Base-by-base conservation (phyloP, 2,888 invertebrate species). In the Phalangium opilio region DNA sequence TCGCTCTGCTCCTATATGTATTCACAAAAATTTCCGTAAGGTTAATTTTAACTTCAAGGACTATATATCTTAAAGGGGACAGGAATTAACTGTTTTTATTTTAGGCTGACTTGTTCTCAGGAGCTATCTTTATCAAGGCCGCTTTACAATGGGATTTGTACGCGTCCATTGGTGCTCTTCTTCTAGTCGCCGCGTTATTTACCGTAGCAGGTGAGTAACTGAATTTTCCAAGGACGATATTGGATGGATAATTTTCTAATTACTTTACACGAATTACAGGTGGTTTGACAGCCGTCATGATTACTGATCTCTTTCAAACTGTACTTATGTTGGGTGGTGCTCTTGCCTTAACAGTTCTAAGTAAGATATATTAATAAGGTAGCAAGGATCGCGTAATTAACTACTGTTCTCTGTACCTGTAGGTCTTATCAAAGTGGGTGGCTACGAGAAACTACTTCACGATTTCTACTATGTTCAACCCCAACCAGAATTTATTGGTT, bases 11-110 rank as follows among this genome's bases (percentile, higher is more conserved):
- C 2, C 61, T 73, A 14, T 72, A 69, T 53, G 65, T 72, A 14
- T 71, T 73, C 59, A 72, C 71, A 7, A 72, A 72, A 59, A 70
- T 72, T 43, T 71, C 71, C 27, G 72, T 72, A 61, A 64, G 38
- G n/a, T n/a, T n/a, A n/a, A n/a, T n/a, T n/a, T n/a, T n/a, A n/a
- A n/a, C n/a, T n/a, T n/a, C n/a, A n/a, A n/a, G n/a, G n/a, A n/a
- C n/a, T n/a, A n/a, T n/a, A n/a, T n/a, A n/a, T n/a, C n/a, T n/a
- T n/a, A n/a, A n/a, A n/a, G n/a, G n/a, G n/a, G n/a, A n/a, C n/a
- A n/a, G n/a, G 27, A 8, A 8, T 27, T 27, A 27, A 27, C 27
- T 27, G 4, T 27, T 27, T 7, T 27, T 4, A 27, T 2, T 4
- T n/a, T 14, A 38, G 38, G 38, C 38, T 38, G 38, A 38, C n/a